Conservation (phyloP, 2,888 invertebrate species). For the Drepana falcataria region DNA sequence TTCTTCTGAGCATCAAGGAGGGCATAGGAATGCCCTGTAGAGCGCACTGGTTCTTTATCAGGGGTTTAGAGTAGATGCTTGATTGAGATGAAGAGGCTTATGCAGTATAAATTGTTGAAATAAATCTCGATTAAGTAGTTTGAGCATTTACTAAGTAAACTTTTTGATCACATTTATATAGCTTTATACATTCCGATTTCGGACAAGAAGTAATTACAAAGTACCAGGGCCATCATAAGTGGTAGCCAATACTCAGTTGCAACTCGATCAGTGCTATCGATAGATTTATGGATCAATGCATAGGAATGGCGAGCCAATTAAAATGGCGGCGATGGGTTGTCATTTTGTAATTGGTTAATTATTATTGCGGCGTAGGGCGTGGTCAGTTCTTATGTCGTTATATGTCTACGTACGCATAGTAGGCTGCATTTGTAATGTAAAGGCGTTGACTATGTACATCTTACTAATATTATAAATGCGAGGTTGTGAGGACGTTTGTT, state of each 20-base stretch:
- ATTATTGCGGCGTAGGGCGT: constrained; percentile 66
- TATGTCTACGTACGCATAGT: constrained; percentile 14
- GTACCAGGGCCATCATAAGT: constrained; percentile 10
- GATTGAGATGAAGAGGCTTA: too few species aligned
- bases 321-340: constrained; percentile 69
- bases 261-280: constrained; percentile 14
- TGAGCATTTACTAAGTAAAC: too few species aligned
- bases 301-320: constrained; percentile 65
- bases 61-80: too few species aligned
- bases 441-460: not conserved
- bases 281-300: constrained; percentile 49
- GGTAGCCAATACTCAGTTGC: constrained; percentile 10
- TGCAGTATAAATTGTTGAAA: too few species aligned
- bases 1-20: too few species aligned
- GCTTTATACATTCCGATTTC: too few species aligned
- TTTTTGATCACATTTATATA: not conserved
- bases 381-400: constrained; percentile 40
- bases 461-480: too few species aligned
- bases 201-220: constrained; percentile 13
- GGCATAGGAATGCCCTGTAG: too few species aligned
- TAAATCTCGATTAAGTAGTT: too few species aligned
- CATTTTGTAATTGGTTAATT: constrained; percentile 75
- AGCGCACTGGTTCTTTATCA: too few species aligned
- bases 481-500: too few species aligned
- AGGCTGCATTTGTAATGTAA: constrained; percentile 3